A percentile compares a stretch with the other conserved stretches of the same genome.
Evolutionary conservation across 2,113 vertebrate genomes (phyloP).

Genomic region (Tiliqua scincoides): DNA sequence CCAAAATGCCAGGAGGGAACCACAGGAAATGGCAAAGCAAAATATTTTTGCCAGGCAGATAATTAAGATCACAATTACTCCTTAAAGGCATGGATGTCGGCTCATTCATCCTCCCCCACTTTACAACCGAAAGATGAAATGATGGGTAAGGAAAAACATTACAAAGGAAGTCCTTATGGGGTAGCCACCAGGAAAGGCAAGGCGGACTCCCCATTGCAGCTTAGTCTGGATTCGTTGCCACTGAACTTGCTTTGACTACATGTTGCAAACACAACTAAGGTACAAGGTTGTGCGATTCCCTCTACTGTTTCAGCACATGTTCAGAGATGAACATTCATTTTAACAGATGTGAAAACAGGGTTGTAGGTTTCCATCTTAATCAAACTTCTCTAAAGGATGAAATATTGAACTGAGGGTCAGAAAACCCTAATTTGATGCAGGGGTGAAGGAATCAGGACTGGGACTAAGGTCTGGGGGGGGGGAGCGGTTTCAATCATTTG

Average conservation of each 20-base stretch:
- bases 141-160: background rate
- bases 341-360: background rate
- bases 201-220: too few species aligned
- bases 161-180: background rate
- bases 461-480: too few species aligned
- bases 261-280: background rate
- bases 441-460: too few species aligned
- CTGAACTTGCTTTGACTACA: background rate
- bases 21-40: constrained; percentile 14
- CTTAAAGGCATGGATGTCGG: background rate
- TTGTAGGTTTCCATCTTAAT: background rate
- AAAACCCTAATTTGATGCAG: too few species aligned
- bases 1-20: background rate
- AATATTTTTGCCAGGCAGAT: background rate
- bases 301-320: background rate
- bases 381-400: background rate
- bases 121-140: too few species aligned
- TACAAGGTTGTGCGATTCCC: background rate
- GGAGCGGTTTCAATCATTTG: too few species aligned
- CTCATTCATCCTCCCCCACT: background rate
- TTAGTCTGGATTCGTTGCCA: background rate
- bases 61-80: background rate
- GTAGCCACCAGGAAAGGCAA: background rate
- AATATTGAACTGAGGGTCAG: background rate
- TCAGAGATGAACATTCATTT: background rate